phyloP scores from a whole-genome alignment of 2,113 vertebrate genomes.

The Nothocercus julius region DNA sequence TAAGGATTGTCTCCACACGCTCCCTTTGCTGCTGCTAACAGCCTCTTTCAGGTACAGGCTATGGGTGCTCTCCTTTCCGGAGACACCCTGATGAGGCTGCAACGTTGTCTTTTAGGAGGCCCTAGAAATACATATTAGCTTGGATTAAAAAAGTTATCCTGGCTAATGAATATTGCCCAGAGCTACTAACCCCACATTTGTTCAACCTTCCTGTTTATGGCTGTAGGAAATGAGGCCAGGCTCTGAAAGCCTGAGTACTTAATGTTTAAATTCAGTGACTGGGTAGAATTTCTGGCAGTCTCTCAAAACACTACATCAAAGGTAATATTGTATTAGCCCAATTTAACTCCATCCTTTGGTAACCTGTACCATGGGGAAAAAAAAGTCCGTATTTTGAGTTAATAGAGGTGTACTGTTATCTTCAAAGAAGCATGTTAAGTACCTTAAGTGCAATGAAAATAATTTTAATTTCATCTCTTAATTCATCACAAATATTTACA shows the following conservation, averaged over 20 bases:
- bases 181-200: neutral
- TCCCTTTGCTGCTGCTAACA: neutral
- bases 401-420: neutral
- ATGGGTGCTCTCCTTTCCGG: neutral
- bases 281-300: neutral
- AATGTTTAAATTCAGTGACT: neutral
- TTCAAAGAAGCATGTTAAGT: neutral
- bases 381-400: neutral
- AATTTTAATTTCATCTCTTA: constrained; percentile 42
- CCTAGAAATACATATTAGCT: neutral
- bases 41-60: neutral
- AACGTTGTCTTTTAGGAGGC: neutral
- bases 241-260: neutral
- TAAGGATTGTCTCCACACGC: fast-evolving
- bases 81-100: neutral
- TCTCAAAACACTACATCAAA: neutral
- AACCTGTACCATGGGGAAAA: neutral
- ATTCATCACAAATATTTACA: constrained; percentile 30
- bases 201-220: neutral
- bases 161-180: neutral
- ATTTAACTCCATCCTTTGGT: neutral
- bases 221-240: neutral
- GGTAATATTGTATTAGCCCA: neutral
- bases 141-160: neutral
- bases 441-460: constrained; percentile 15